Evolutionary conservation across 2,888 invertebrate genomes (phyloP).

Genomic region (Torymus aiolomorphi): DNA sequence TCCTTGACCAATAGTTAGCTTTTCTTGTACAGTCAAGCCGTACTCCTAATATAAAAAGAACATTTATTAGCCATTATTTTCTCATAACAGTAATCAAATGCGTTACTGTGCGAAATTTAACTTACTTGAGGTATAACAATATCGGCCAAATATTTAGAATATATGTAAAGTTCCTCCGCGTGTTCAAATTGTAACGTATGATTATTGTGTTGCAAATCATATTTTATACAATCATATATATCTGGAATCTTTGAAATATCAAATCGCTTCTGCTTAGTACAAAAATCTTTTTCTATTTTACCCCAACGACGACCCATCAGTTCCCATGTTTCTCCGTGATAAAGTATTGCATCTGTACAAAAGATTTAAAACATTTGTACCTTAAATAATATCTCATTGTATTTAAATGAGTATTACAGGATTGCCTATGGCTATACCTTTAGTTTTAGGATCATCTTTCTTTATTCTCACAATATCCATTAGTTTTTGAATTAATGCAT

Average conservation of each 20-base stretch:
- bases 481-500: slow-evolving; percentile 89
- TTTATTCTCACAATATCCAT: slow-evolving; percentile 90
- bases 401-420: background rate
- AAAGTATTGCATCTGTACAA: slow-evolving; percentile 88
- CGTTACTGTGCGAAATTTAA: background rate
- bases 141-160: slow-evolving; percentile 97
- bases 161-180: slow-evolving; percentile 94
- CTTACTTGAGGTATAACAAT: slow-evolving; percentile 97
- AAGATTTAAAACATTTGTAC: slow-evolving; percentile 39
- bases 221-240: slow-evolving; percentile 99
- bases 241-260: slow-evolving; percentile 99
- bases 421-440: slow-evolving; percentile 77
- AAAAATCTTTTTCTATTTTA: slow-evolving; percentile 98
- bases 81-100: background rate
- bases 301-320: slow-evolving; percentile 98
- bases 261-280: slow-evolving; percentile 92
- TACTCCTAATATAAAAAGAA: slow-evolving; percentile 84
- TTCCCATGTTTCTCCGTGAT: slow-evolving; percentile 99
- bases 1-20: slow-evolving; percentile 96
- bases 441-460: slow-evolving; percentile 92
- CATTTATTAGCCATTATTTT: background rate
- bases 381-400: no score
- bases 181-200: slow-evolving; percentile 94
- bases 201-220: slow-evolving; percentile 98
- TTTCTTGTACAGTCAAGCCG: slow-evolving; percentile 95